Percentiles rank a stretch among this genome's conserved stretches.
Conservation (phyloP, 64 coral and sea anemone species). For the Montipora capricornis region DNA sequence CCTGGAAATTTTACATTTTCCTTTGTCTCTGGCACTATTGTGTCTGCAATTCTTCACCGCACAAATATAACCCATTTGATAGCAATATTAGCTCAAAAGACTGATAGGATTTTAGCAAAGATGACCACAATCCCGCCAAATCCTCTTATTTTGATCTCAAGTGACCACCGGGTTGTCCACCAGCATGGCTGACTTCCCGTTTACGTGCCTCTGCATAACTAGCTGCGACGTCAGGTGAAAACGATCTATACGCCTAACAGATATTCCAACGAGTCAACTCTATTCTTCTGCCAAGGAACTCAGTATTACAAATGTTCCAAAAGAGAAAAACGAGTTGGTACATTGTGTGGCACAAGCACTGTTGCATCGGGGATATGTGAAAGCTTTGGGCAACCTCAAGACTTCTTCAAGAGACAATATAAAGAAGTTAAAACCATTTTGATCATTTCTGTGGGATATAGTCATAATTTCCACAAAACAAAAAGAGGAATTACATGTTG, state of each 20-base stretch:
- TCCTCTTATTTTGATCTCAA: not conserved
- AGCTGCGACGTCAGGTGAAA: constrained; percentile 2
- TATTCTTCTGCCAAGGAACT: not conserved
- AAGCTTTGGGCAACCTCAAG: not conserved
- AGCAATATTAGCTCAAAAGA: not conserved
- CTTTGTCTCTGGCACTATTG: not conserved
- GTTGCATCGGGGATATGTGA: not conserved
- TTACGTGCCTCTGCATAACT: not conserved
- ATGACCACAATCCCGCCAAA: not conserved
- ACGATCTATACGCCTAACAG: not conserved
- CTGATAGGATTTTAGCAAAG: not conserved
- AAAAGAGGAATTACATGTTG: not conserved
- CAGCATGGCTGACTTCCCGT: constrained; percentile 31
- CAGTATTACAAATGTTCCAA: constrained; percentile 1
- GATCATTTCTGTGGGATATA: not conserved
- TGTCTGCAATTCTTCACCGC: too few relatives aligned
- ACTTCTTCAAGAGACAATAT: not conserved
- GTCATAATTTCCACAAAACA: not conserved
- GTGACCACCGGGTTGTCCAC: not conserved
- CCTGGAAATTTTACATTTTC: too few relatives aligned
- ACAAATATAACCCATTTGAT: not conserved
- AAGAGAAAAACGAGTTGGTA: constrained; percentile 4
- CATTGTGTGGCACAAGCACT: not conserved
- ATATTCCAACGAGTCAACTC: not conserved
- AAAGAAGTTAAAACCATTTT: not conserved